Base-by-base conservation (phyloP, 2,113 vertebrate species). In the Pseudopipra pipra region DNA sequence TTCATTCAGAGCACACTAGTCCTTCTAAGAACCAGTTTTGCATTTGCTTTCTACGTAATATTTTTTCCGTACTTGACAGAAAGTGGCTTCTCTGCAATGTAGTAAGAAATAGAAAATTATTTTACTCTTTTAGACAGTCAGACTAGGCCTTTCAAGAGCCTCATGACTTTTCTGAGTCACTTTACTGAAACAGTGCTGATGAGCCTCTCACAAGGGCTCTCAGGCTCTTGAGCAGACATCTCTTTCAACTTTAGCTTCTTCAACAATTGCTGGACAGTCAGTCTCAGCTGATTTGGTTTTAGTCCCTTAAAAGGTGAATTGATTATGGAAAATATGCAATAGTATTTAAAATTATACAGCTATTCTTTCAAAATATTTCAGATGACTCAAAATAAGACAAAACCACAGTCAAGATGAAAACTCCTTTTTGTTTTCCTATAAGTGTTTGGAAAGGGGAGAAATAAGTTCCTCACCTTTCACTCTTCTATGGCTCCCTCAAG, bases 351-450 rank as follows among this genome's bases (percentile, higher is more conserved):
- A 52, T 72, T 76, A 21, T 19, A 37, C 11, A 62, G 17, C 17
- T 56, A 14, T 28, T 52, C 6, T 55, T 88, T 59, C 12, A 85
- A 74, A 77, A 59, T 15, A 4, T 80, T 90, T 88, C 20, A 35
- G 17, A 61, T 65, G 15, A 15, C 27, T 70, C n/a, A 41, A 76
- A 78, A 52, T 30, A 46, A 37, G n/a, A 70, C 17, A 20, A 66
- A 92, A 90, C 3, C 6, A 39, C 23, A 66, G 4, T 59, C 22
- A 71, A 78, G 24, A 33, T 8, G 4, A 78, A 95, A 87, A 2
- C 0, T 0, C 1, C 5, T 49, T 51, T 31, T 63, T 25, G n/a
- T 68, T 62, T 37, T 4, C 1, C 35, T 52, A 11, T 43, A 37
- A 21, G 3, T 52, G 2, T 66, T 86, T 85, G 67, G 21, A 72